A percentile compares a stretch with the other conserved stretches of the same genome.
phyloP scores from a whole-genome alignment of 2,797 vertebrate species.

The Hirundo rustica region DNA sequence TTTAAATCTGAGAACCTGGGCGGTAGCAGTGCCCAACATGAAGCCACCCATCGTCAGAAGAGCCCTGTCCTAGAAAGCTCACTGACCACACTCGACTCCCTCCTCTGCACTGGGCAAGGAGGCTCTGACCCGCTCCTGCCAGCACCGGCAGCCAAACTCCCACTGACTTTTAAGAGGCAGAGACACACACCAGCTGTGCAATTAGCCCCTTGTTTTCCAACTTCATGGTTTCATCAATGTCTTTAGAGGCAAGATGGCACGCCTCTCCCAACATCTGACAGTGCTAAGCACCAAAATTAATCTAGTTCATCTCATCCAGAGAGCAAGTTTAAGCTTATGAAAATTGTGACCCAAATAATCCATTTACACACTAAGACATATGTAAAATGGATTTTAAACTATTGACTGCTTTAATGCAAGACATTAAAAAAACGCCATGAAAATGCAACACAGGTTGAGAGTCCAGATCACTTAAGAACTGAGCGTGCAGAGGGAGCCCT shows the following conservation, averaged over 20 bases:
- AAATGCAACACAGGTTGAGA: neutral
- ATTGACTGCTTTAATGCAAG: conserved; percentile 35
- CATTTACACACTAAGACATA: neutral
- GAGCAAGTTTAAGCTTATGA: conserved; percentile 22
- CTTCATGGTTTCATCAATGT: conserved; percentile 16
- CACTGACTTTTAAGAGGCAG: neutral
- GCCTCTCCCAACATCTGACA: conserved; percentile 1
- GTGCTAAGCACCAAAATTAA: conserved; percentile 24
- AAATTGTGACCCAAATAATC: conserved; percentile 11
- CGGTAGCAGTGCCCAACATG: rapidly evolving
- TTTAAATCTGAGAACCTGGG: neutral
- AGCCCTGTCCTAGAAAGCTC: neutral
- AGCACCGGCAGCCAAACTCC: neutral
- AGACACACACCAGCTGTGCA: conserved; percentile 24
- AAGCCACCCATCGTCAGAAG: rapidly evolving
- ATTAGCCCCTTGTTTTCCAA: conserved; percentile 53
- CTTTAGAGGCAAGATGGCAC: neutral
- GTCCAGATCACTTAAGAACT: neutral
- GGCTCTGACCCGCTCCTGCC: rapidly evolving
- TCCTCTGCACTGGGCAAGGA: neutral
- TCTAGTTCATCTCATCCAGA: conserved; percentile 1
- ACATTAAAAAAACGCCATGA: neutral
- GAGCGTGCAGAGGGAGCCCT: neutral
- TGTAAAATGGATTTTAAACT: conserved; percentile 15
- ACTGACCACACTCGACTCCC: rapidly evolving